These are phyloP conservation scores for Helicoverpa zea DNA, from an alignment of 1,140 invertebrate species.

Conservation along the genomic window DNA sequence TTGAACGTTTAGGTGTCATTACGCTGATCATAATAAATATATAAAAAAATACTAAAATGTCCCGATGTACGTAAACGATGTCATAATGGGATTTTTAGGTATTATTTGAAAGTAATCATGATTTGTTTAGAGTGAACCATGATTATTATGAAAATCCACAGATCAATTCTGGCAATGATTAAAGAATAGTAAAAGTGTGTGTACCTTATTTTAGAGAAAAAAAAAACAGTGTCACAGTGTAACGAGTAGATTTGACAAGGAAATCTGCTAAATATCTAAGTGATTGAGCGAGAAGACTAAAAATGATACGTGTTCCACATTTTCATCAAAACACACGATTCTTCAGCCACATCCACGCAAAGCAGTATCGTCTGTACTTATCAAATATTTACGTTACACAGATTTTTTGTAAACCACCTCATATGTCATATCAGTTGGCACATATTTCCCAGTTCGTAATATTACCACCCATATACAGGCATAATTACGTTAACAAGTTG, in stretches of 20 bases:
- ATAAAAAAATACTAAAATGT: not conserved
- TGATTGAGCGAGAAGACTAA: no score
- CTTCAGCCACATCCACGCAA: not conserved
- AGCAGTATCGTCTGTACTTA: slow-evolving; percentile 2
- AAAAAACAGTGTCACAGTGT: no score
- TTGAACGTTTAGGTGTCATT: slow-evolving; percentile 4
- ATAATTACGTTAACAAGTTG: slow-evolving; percentile 53
- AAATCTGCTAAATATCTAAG: no score
- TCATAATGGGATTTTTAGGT: not conserved
- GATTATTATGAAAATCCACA: not conserved
- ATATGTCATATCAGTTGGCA: slow-evolving; percentile 27
- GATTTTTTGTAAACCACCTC: slow-evolving; percentile 39
- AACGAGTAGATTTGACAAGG: no score
- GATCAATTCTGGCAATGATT: no score
- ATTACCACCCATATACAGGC: slow-evolving; percentile 1
- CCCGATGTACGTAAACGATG: not conserved
- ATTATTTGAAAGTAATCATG: not conserved
- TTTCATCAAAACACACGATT: not conserved
- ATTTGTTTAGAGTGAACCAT: not conserved
- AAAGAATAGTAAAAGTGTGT: no score
- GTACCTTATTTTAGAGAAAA: no score
- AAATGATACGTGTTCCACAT: not conserved
- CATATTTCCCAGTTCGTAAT: slow-evolving; percentile 30
- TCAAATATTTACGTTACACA: slow-evolving; percentile 40
- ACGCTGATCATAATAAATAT: not conserved